Evolutionary conservation across 2,113 vertebrate genomes (phyloP).

Genomic region (Emydocephalus ijimae): DNA sequence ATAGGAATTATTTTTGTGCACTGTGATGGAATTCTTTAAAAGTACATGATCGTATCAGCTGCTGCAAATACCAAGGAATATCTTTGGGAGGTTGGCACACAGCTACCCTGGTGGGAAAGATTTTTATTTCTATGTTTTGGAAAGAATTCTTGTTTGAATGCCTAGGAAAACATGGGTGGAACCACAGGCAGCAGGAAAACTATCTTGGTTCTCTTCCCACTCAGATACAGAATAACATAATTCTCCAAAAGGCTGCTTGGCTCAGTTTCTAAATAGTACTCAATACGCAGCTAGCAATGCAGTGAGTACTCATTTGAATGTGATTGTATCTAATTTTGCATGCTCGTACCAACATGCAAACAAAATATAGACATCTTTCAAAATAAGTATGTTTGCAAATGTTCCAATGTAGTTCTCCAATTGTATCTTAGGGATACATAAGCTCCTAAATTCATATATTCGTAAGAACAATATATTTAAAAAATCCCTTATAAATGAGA

Average conservation of each 20-base stretch:
- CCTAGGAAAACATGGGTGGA: slow-evolving; percentile 53
- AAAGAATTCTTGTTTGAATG: slow-evolving; percentile 56
- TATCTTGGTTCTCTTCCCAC: no score
- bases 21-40: slow-evolving; percentile 42
- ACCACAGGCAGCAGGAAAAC: slow-evolving; percentile 4
- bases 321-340: background rate
- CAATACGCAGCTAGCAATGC: background rate
- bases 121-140: slow-evolving; percentile 56
- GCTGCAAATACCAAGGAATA: slow-evolving; percentile 48
- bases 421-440: background rate
- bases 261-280: background rate
- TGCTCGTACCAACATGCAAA: background rate
- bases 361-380: background rate
- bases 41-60: slow-evolving; percentile 53
- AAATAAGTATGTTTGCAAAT: background rate
- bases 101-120: slow-evolving; percentile 41
- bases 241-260: background rate
- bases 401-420: background rate
- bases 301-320: background rate
- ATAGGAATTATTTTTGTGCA: background rate
- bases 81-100: slow-evolving; percentile 51
- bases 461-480: background rate
- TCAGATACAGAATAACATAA: background rate
- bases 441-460: background rate
- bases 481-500: background rate